Base-by-base conservation (phyloP, 2,888 invertebrate species). In the Callyntrura guangdongensis region DNA sequence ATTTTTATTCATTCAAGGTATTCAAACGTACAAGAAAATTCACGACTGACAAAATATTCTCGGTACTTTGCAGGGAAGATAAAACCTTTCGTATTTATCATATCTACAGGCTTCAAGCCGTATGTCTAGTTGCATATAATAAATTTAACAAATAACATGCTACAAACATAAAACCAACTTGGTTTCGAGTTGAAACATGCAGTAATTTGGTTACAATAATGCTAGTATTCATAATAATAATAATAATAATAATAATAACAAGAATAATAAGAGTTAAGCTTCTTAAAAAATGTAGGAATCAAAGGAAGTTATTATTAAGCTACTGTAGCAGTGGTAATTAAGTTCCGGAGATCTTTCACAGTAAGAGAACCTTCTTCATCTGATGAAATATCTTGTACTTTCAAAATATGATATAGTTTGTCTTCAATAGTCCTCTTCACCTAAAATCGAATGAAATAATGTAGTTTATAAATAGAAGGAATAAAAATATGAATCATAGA, bases 371-470 rank as follows among this genome's bases (percentile, higher is more conserved):
- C 93, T 85, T 94, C 93, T 17, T 94, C 93, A 64, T 93, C 93
- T 0, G 93, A 91, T 17, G 92, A 90, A 45, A 93, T 86, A 83
- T 94, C 93, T 47, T 93, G 93, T n/a, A 64, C 91, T 69, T 93
- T 93, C 14, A 94, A 91, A 61, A 95, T 95, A 85, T 95, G 95
- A 92, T 95, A 95, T 92, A 97, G 96, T 87, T 96, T 96, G 94
- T 97, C 97, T 94, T 97, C 97, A 22, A 97, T 96, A 0, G 97
- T 97, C 90, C 96, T 95, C 90, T 94, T 94, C 2, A 94, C 94
- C 92, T 94, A 77, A 79, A 36, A 74, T 69, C n/a, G 56, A 67
- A 36, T 27, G 11, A 22, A 49, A 82, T 36, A 45, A 56, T 84
- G n/a, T 9, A 11, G n/a, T 36, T 27, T 12, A 3, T 56, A 45